Base-by-base conservation (phyloP, 2,797 vertebrate genomes). In the Acanthurus leucopareius region DNA sequence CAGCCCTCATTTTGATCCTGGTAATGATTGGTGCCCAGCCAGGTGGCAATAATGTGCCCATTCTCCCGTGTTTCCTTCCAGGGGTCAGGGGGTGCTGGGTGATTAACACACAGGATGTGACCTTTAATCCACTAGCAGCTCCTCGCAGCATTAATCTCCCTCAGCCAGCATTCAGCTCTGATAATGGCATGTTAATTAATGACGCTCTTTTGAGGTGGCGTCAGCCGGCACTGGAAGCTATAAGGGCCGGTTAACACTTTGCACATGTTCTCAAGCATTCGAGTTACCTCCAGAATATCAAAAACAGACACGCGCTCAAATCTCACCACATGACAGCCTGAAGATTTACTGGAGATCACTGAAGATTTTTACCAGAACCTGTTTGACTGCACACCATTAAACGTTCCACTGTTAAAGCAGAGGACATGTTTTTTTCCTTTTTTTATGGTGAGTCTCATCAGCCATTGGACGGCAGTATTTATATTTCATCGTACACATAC, bases 131-230 rank as follows among this genome's bases (percentile, higher is more conserved):
- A 94, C 93, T 88, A 90, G 94, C 91, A 88, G 91, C 94, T 94
- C 93, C 85, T 88, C 62, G 81, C 79, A 91, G 90, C 91, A 96
- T 96, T 93, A 95, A 96, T 95, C 95, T 94, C 78, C 79, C 89
- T 90, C 58, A 84, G 86, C 90, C 91, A 88, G 86, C 92, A 92
- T 88, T 5, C 70, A 91, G 71, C 90, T 91, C 92, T 91, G 88
- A 93, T 94, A 94, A 96, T 94, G 93, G 91, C 84, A 91, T 90
- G 75, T 93, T 94, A 96, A 97, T 97, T 95, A 96, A 96, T 96
- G 93, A 94, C 38, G 83, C 68, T 91, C 83, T 84, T 87, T 89
- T 88, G 81, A 85, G 48, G 81, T 64, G 78, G 40, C 70, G 60
- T 82, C 77, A 86, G 86, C 60, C 35, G 17, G 49, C 67, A 19